phyloP scores from a whole-genome alignment of 2,888 invertebrate genomes.

The Pterostichus niger region DNA sequence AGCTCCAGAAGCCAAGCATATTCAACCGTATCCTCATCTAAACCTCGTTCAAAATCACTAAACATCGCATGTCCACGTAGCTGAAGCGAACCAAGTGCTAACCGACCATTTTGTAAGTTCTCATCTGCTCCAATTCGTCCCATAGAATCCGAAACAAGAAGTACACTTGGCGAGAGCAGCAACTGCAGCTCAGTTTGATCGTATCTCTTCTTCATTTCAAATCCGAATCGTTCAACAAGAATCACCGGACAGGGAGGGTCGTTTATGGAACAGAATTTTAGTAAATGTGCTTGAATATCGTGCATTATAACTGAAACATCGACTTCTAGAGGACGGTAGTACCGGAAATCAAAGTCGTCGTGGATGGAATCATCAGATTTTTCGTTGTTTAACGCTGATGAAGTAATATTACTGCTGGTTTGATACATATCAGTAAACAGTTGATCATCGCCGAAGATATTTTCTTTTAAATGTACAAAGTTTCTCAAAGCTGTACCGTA shows the following conservation, averaged over 20 bases:
- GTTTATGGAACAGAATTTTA: slow-evolving; percentile 91
- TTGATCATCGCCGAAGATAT: slow-evolving; percentile 98
- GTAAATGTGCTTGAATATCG: slow-evolving; percentile 96
- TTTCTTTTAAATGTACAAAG: slow-evolving; percentile 95
- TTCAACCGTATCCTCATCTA: slow-evolving; percentile 97
- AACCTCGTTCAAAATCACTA: slow-evolving; percentile 92
- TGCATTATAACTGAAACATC: slow-evolving; percentile 95
- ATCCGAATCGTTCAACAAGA: slow-evolving; percentile 93
- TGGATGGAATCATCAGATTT: slow-evolving; percentile 80
- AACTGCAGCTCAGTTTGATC: slow-evolving; percentile 95
- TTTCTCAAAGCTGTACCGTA: slow-evolving; percentile 95
- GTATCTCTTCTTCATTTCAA: slow-evolving; percentile 98
- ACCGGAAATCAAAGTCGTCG: slow-evolving; percentile 89
- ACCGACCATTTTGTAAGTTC: slow-evolving; percentile 90
- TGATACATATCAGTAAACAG: slow-evolving; percentile 95
- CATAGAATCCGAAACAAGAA: slow-evolving; percentile 87
- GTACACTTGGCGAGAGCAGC: slow-evolving; percentile 91
- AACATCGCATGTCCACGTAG: slow-evolving; percentile 98
- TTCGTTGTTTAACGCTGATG: slow-evolving; percentile 72
- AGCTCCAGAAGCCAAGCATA: slow-evolving; percentile 98
- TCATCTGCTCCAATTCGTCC: slow-evolving; percentile 83
- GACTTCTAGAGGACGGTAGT: slow-evolving; percentile 94
- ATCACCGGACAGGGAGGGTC: slow-evolving; percentile 96
- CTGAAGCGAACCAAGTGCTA: slow-evolving; percentile 91
- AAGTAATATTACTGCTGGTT: slow-evolving; percentile 68